phyloP scores from a whole-genome alignment of 2,797 vertebrate genomes.

The Crossoptilon crossoptilon region DNA sequence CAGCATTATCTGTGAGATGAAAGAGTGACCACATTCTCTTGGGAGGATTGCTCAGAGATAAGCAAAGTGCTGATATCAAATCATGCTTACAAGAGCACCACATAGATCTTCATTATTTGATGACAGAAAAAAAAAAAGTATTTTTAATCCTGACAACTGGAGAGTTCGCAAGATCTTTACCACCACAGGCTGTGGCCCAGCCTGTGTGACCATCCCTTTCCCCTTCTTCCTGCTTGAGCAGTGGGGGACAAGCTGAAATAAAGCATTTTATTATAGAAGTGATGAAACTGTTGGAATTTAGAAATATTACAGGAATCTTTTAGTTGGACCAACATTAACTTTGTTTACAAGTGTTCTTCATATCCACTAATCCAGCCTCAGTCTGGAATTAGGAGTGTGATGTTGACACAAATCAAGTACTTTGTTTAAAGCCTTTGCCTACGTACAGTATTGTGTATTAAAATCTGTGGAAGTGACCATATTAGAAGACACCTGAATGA shows the following conservation, averaged over 20 bases:
- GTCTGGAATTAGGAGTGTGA: not conserved
- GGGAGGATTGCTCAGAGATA: not conserved
- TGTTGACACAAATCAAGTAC: not conserved
- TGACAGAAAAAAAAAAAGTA: too few relatives aligned
- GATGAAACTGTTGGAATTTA: not conserved
- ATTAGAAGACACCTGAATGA: not conserved
- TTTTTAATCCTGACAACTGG: accelerated
- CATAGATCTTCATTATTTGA: not conserved
- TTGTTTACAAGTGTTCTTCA: not conserved
- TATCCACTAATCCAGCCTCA: not conserved
- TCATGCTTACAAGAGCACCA: not conserved
- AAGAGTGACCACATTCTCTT: not conserved
- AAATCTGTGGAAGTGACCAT: not conserved
- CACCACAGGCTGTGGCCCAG: not conserved
- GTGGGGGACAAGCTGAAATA: not conserved
- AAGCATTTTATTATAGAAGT: not conserved
- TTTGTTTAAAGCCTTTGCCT: not conserved
- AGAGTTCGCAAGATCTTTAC: not conserved
- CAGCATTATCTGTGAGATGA: not conserved
- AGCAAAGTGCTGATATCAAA: not conserved
- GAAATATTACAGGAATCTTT: not conserved
- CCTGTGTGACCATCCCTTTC: not conserved
- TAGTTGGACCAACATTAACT: not conserved
- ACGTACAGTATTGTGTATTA: not conserved
- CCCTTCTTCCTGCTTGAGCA: not conserved